Evolutionary conservation across 1,140 invertebrate species (phyloP), one percentile per base, ranked within the genome.

Genomic region (Bombus pascuorum): DNA sequence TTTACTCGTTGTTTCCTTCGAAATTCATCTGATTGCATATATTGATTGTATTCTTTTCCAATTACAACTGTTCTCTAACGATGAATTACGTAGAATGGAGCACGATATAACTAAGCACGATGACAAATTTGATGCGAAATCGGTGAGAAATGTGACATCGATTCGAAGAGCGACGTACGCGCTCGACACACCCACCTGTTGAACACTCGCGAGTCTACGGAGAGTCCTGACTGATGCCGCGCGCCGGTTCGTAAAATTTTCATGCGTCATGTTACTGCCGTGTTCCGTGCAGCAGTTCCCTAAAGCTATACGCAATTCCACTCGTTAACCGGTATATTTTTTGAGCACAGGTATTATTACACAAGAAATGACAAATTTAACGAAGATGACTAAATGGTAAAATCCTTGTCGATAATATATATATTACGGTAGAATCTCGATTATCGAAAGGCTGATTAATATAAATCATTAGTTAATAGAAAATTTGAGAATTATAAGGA

Each of bases 171-270:
- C 28, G 39, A 22, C 76, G 66, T 34, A 42, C 57, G 22, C 77
- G 37, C 32, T 39, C 32, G 34, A 32, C 78, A 59, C 71, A 74
- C 77, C 88, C 82, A 91, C 90, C 91, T 91, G 91, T 91, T 91
- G 91, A 88, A 65, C 70, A n/a, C 53, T 73, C 44, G 62, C n/a
- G 62, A 81, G 71, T 71, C n/a, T 78, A 89, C 89, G 86, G 88
- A 83, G 89, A 86, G 87, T 82, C 76, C 72, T 34, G 76, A 39
- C 66, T 28, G 18, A 53, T 39, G 32, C 72, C 62, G 44, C 73
- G 80, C 73, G 77, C 8, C n/a, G 34, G 34, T 22, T 73, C 47
- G 32, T 32, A 3, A 34, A 81, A 81, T 81, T 62, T 81, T 28
- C 53, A 44, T 44, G 68, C 37, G n/a, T 32, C 79, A 22, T 10